phyloP scores from a whole-genome alignment of 2,797 vertebrate species.

The Emydoidea blandingii region DNA sequence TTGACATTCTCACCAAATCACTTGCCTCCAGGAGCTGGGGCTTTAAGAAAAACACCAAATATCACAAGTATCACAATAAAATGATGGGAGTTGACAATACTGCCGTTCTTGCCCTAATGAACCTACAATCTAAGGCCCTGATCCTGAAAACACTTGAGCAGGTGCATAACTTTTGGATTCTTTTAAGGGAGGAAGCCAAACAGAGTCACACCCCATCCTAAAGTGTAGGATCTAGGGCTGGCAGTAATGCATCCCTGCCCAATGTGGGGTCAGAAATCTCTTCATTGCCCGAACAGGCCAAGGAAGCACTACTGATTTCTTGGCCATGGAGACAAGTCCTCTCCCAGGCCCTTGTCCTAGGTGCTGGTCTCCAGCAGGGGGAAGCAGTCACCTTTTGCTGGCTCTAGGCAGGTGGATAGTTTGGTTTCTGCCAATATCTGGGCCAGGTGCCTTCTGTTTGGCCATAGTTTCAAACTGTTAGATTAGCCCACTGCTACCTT shows the following conservation, averaged over 20 bases:
- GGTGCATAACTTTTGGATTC: no score
- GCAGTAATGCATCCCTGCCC: background rate
- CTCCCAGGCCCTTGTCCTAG: background rate
- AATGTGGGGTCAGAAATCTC: background rate
- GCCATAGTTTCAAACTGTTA: background rate
- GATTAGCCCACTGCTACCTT: background rate
- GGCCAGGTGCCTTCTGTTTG: background rate
- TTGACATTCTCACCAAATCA: no score
- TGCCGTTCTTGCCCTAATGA: no score
- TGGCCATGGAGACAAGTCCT: background rate
- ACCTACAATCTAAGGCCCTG: no score
- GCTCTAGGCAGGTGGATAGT: background rate
- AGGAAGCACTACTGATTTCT: background rate
- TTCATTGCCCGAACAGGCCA: background rate
- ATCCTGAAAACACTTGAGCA: no score
- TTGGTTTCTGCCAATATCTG: background rate
- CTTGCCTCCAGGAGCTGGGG: no score
- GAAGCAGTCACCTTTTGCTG: background rate
- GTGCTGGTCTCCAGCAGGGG: background rate
- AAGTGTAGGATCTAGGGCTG: background rate
- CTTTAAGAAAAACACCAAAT: no score
- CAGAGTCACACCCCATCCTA: background rate
- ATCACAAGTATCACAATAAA: no score
- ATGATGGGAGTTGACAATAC: no score
- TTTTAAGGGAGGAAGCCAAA: background rate